phyloP scores from a whole-genome alignment of 1,140 invertebrate genomes.

The Drosophila pectinifera region DNA sequence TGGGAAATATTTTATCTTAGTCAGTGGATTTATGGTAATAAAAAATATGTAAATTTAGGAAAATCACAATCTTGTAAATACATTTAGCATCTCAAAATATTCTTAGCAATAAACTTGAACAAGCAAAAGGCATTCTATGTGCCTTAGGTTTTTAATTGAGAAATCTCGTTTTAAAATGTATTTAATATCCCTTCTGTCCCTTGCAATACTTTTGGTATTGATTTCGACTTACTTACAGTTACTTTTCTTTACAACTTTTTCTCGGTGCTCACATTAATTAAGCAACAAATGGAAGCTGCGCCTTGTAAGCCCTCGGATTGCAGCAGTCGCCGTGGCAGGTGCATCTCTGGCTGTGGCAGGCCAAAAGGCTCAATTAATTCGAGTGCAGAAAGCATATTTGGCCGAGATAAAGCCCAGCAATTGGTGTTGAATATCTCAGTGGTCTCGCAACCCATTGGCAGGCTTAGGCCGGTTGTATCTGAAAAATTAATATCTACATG shows the following conservation, averaged over 20 bases:
- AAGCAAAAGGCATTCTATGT: not conserved
- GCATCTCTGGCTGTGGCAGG: constrained; percentile 23
- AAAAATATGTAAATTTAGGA: not conserved
- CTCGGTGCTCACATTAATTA: constrained; percentile 30
- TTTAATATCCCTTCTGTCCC: not conserved
- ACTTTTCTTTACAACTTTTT: not conserved
- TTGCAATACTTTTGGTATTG: not conserved
- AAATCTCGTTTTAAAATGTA: no score
- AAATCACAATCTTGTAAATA: no score
- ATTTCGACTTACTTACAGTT: not conserved
- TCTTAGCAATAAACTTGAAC: not conserved
- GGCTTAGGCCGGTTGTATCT: constrained; percentile 31
- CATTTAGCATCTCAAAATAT: no score
- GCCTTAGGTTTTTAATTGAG: not conserved
- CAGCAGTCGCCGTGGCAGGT: constrained; percentile 8
- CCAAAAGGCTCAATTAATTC: constrained; percentile 33
- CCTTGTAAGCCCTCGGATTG: not conserved
- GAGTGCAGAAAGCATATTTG: constrained; percentile 24
- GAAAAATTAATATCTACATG: constrained; percentile 28
- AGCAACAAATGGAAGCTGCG: constrained; percentile 39
- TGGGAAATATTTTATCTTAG: no score
- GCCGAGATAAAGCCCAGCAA: constrained; percentile 14
- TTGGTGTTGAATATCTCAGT: constrained; percentile 21
- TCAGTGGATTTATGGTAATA: no score
- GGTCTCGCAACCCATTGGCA: constrained; percentile 19